Conservation (phyloP, 2,888 invertebrate species). For the Salpingus planirostris region DNA sequence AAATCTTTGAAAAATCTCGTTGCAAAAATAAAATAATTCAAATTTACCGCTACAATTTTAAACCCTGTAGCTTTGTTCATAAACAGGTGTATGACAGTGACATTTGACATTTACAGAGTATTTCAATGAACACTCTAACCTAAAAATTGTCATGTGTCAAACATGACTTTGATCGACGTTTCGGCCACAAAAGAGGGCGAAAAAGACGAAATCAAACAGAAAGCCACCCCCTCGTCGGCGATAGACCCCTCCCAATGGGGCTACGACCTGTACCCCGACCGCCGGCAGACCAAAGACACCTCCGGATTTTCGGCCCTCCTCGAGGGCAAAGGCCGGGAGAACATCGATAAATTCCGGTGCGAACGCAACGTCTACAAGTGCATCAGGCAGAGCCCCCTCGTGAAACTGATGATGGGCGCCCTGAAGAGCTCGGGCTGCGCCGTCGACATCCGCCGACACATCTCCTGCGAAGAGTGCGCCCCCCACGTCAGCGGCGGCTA, state of each 20-base stretch:
- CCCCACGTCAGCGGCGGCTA: slow-evolving; percentile 81
- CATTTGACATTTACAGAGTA: too few relatives aligned
- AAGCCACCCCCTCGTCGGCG: too few relatives aligned
- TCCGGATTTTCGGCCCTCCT: slow-evolving; percentile 49
- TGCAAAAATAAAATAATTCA: too few relatives aligned
- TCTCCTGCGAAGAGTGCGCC: slow-evolving; percentile 88
- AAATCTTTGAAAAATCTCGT: too few relatives aligned
- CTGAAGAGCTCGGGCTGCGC: slow-evolving; percentile 71
- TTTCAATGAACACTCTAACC: too few relatives aligned
- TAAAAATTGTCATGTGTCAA: neutral
- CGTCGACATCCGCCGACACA: slow-evolving; percentile 76
- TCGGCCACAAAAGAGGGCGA: neutral
- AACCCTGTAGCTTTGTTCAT: too few relatives aligned
- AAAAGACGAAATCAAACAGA: neutral
- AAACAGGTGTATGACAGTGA: too few relatives aligned
- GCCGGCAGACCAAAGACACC: slow-evolving; percentile 63
- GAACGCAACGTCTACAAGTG: slow-evolving; percentile 71
- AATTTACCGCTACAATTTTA: too few relatives aligned
- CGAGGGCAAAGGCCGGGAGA: slow-evolving; percentile 60
- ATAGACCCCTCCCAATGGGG: slow-evolving; percentile 63
- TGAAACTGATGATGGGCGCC: slow-evolving; percentile 79
- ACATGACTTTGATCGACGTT: neutral
- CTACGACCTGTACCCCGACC: slow-evolving; percentile 76
- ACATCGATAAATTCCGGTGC: slow-evolving; percentile 64
- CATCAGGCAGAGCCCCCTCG: slow-evolving; percentile 66